Evolutionary conservation across 2,113 vertebrate genomes (phyloP), one percentile per base, ranked within the genome.

Genomic region (Nansenia antarctica): DNA sequence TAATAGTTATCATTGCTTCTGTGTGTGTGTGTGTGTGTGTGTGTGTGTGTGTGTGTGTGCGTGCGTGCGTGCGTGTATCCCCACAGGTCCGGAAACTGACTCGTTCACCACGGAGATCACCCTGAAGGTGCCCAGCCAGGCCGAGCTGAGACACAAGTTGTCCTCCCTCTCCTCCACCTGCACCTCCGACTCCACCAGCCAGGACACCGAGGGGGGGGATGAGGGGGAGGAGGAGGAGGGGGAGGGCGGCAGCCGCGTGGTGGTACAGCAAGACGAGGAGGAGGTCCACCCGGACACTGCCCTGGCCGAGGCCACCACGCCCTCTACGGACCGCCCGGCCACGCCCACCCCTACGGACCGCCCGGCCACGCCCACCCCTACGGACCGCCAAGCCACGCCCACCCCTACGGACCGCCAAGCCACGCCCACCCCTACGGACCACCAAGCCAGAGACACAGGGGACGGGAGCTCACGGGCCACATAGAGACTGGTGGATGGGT

Each of bases 41-140:
- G n/a, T n/a, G n/a, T n/a, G n/a, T n/a, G n/a, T n/a, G n/a, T n/a
- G n/a, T n/a, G n/a, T n/a, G n/a, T n/a, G n/a, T n/a, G n/a, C n/a
- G n/a, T n/a, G n/a, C n/a, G n/a, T n/a, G n/a, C n/a, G n/a, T n/a
- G n/a, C n/a, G 24, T 30, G 11, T 14, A 39, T 57, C 11, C 1
- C 54, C 34, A 7, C 69, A 97, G 96, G 90, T 39, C 93, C 94
- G 0, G 94, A 95, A 0, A 79, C 88, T 0, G 91, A 72, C 76
- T 73, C 86, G 1, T 92, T 86, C 18, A 90, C 88, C 82, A 88
- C 71, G 0, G 95, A 95, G 85, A 92, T 96, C 52, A 93, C 91
- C 0, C 94, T 98, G 15, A 92, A 94, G 87, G 95, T 97, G 42
- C 96, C 96, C 2, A 90, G 88, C 7, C 93, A 93, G 81, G 85